phyloP scores from a whole-genome alignment of 2,113 vertebrate genomes.

The Corythornis cristatus region DNA sequence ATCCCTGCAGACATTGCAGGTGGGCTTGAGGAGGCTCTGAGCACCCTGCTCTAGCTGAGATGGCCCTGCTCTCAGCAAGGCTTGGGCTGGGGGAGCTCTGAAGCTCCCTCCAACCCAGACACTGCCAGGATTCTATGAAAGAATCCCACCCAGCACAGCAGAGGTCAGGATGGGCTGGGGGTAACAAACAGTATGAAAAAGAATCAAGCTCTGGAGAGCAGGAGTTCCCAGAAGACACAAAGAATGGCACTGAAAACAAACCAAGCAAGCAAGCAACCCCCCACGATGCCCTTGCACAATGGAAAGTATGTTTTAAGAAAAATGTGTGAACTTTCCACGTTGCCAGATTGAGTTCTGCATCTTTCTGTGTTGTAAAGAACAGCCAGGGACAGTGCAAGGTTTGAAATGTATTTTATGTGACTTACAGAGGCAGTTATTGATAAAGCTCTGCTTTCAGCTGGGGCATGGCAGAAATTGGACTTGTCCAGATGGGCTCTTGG shows the following conservation, averaged over 20 bases:
- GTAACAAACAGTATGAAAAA: neutral
- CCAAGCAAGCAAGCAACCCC: neutral
- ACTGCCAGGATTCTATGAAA: too few relatives aligned
- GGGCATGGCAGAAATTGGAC: neutral
- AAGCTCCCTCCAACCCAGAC: too few relatives aligned
- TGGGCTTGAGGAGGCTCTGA: too few relatives aligned
- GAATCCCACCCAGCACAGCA: accelerated
- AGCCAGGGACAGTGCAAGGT: neutral
- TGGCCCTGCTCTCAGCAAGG: too few relatives aligned
- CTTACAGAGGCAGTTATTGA: neutral
- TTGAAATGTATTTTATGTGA: neutral
- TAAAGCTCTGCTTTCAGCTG: neutral
- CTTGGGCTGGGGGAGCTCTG: too few relatives aligned
- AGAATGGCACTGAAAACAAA: neutral
- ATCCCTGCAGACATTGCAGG: too few relatives aligned
- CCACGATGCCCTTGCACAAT: neutral
- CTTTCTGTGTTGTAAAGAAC: neutral
- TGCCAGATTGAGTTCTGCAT: neutral
- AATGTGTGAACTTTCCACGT: neutral
- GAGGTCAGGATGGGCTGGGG: neutral
- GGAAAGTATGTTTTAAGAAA: neutral
- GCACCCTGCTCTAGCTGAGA: too few relatives aligned
- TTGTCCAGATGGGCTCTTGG: accelerated
- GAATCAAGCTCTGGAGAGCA: neutral
- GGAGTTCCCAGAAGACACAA: neutral